Conservation (phyloP, 2,888 invertebrate species). For the Suillia variegata region DNA sequence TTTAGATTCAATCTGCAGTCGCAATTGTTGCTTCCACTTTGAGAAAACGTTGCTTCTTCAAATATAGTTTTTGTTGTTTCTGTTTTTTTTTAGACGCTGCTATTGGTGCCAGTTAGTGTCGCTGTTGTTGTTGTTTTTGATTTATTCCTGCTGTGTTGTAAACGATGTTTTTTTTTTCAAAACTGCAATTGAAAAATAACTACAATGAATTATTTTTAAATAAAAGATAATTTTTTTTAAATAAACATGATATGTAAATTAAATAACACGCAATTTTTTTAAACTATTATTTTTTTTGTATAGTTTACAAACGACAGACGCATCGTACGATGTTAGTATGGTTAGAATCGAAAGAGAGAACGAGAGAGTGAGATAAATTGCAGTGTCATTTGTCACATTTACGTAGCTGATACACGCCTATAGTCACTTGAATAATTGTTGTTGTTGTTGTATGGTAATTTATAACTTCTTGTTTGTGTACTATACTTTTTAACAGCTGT, state of each 20-base stretch:
- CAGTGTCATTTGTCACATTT: neutral
- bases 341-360: neutral
- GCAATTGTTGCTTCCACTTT: neutral
- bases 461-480: neutral
- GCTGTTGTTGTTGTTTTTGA: conserved; percentile 9
- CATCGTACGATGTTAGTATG: too few species aligned
- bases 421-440: neutral
- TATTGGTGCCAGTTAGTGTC: neutral
- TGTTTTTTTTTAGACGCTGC: too few species aligned
- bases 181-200: conserved; percentile 31
- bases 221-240: too few species aligned
- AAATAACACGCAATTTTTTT: too few species aligned
- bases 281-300: too few species aligned
- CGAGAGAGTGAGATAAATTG: neutral
- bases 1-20: neutral
- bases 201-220: too few species aligned
- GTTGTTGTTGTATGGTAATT: neutral
- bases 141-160: conserved; percentile 24
- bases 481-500: neutral
- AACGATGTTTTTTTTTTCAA: conserved; percentile 22
- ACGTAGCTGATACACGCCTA: neutral
- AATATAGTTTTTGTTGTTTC: neutral
- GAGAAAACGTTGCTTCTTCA: neutral
- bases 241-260: too few species aligned
- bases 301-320: too few species aligned